phyloP scores from a whole-genome alignment of 2,888 invertebrate genomes.

The Caenorhabditis zanzibari region DNA sequence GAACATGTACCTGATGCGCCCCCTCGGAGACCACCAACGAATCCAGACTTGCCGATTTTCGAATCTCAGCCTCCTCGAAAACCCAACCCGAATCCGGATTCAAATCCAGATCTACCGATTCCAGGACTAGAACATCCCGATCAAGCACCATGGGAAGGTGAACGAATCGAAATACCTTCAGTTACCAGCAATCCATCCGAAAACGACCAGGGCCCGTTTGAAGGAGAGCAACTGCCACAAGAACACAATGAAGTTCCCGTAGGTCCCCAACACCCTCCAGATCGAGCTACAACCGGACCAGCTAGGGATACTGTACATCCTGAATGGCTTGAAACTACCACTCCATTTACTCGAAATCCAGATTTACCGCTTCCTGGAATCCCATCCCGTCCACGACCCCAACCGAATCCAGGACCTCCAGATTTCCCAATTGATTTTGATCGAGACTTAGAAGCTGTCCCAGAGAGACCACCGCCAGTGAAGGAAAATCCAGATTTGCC shows the following conservation, averaged over 20 bases:
- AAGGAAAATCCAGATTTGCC: not conserved
- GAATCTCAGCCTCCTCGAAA: too few relatives aligned
- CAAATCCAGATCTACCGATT: too few relatives aligned
- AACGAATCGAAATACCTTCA: too few relatives aligned
- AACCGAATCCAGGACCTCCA: not conserved
- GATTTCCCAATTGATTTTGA: not conserved
- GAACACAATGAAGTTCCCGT: too few relatives aligned
- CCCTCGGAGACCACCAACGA: not conserved
- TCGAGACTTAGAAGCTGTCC: not conserved
- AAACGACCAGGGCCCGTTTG: too few relatives aligned
- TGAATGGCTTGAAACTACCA: not conserved
- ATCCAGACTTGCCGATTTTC: not conserved
- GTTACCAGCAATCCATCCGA: too few relatives aligned
- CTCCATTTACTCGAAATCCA: not conserved
- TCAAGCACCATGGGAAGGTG: too few relatives aligned
- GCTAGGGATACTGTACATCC: not conserved
- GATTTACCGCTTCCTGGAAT: conserved; percentile 1
- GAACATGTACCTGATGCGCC: too few relatives aligned
- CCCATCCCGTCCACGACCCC: not conserved
- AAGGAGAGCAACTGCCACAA: too few relatives aligned
- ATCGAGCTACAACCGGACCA: not conserved
- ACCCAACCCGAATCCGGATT: too few relatives aligned
- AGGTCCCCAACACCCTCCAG: not conserved
- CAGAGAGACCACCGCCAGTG: not conserved
- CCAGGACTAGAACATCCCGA: too few relatives aligned